These are phyloP conservation scores for Drosophila neonasuta DNA, from an alignment of 2,888 invertebrate species.

Conservation along the genomic window DNA sequence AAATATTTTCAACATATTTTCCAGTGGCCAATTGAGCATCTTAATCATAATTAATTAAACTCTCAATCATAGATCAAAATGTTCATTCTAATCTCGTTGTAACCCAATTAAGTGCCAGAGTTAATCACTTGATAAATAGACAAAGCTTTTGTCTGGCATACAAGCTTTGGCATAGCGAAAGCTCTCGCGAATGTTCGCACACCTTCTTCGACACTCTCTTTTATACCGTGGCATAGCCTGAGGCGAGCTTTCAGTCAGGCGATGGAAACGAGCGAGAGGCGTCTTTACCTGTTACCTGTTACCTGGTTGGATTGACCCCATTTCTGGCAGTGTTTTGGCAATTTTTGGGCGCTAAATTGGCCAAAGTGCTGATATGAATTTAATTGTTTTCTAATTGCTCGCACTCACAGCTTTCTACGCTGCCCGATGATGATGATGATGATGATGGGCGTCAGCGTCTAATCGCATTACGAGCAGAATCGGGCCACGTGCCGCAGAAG, in stretches of 20 bases:
- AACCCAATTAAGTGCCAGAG: conserved; percentile 1
- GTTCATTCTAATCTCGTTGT: conserved; percentile 2
- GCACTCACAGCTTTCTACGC: conserved; percentile 41
- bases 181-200: conserved; percentile 12
- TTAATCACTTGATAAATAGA: background rate
- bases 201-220: conserved; percentile 6
- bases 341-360: conserved; percentile 21
- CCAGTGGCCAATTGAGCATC: background rate
- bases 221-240: conserved; percentile 12
- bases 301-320: conserved; percentile 51
- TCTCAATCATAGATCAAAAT: background rate
- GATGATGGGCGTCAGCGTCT: conserved; percentile 2
- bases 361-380: conserved; percentile 54
- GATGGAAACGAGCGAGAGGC: background rate
- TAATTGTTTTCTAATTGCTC: conserved; percentile 73
- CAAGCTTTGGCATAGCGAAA: background rate
- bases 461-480: conserved; percentile 34
- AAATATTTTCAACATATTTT: no score
- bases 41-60: background rate
- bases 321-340: conserved; percentile 28
- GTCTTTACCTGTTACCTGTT: background rate
- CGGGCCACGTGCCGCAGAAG: conserved; percentile 44
- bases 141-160: background rate
- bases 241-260: conserved; percentile 3
- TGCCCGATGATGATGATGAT: background rate